Base-by-base conservation (phyloP, 2,797 vertebrate genomes). In the Alcedo atthis region DNA sequence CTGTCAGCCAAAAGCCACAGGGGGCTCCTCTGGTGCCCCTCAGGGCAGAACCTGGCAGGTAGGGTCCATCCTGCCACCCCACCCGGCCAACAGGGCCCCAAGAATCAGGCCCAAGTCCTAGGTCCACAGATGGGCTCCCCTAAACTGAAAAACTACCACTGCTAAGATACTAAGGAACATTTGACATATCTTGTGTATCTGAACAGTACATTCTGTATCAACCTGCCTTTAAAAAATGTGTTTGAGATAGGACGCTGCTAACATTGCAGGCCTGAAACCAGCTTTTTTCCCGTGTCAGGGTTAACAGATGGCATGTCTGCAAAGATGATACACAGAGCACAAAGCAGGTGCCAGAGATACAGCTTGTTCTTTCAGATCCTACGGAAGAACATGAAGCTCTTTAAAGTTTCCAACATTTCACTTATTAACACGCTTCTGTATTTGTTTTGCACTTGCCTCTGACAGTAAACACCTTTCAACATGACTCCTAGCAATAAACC, bases 1-100 rank as follows among this genome's bases (percentile, higher is more conserved):
- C 0, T 15, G 6, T 45, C 46, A 54, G 19, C 8, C 0, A 1
- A 28, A 25, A 64, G 25, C 16, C 0, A 4, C 18, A 17, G 59
- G 35, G 35, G 9, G 3, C 18, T 68, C 3, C 11, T 4, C 6
- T 2, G 1, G 21, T 2, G 0, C 12, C 73, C 43, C 4, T 9
- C 21, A 19, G 37, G 32, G 2, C 25, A 16, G 48, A 30, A 37
- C 20, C 15, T 15, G 48, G 25, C 48, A 49, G 32, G 2, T 21
- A 15, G 43, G 35, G 43, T 21, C 13, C 3, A 2, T 32, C 54
- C 26, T 0, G 0, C 19, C 4, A 0, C 14, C 12, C 24, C 67
- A 51, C 13, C 37, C 37, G 6, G 13, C 14, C 37, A 40, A 40
- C 37, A 40, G 14, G 37, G 14, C 37, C 37, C 37, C 37, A 40